Evolutionary conservation across 2,888 invertebrate genomes (phyloP).

Genomic region (Lymantria monacha): DNA sequence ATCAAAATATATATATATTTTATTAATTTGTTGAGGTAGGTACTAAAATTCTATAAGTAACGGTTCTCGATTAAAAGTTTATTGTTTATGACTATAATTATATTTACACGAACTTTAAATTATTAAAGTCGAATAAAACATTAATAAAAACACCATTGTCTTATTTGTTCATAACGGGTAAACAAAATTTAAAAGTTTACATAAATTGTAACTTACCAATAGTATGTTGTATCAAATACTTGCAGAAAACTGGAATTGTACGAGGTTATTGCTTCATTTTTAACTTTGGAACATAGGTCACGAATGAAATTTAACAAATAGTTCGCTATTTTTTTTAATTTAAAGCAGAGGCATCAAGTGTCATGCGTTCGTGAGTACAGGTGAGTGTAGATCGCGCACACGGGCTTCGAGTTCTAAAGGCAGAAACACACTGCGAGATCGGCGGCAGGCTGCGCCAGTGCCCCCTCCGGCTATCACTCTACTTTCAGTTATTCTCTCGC

Average conservation of each 20-base stretch:
- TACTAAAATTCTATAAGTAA: too few species aligned
- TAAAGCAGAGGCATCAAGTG: conserved; percentile 31
- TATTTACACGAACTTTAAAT: too few species aligned
- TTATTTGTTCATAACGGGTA: neutral
- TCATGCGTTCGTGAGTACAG: conserved; percentile 29
- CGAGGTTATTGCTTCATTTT: conserved; percentile 44
- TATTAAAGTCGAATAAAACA: too few species aligned
- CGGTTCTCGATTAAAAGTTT: too few species aligned
- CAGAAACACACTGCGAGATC: conserved; percentile 66
- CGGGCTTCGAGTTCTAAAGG: conserved; percentile 62
- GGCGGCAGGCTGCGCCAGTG: conserved; percentile 50
- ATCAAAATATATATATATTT: too few species aligned
- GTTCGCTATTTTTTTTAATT: conserved; percentile 28
- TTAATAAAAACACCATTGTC: too few species aligned
- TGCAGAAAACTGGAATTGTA: conserved; percentile 31
- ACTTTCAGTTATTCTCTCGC: conserved; percentile 71
- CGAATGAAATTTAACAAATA: conserved; percentile 27
- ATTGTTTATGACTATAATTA: too few species aligned
- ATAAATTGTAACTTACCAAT: conserved; percentile 45
- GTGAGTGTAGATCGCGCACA: conserved; percentile 45
- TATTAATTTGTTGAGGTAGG: too few species aligned
- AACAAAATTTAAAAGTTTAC: neutral
- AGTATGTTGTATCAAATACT: conserved; percentile 19
- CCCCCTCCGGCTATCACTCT: conserved; percentile 72
- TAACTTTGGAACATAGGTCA: conserved; percentile 33